Conservation (phyloP, 2,113 vertebrate species). For the Forbesichthys papilliferus region DNA sequence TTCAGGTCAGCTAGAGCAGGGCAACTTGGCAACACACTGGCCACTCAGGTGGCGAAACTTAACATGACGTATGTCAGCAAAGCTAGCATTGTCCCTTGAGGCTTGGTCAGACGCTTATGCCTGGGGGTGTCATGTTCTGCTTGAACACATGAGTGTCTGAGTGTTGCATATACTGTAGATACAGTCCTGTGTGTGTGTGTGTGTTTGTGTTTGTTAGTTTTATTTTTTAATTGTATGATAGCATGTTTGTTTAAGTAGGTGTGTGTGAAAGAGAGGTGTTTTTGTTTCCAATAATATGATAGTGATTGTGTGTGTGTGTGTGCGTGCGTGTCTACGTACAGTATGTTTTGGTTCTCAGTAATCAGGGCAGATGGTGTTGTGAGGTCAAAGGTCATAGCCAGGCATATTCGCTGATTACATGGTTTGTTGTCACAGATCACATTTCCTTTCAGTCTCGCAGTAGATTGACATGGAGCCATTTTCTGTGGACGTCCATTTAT, state of each 20-base stretch:
- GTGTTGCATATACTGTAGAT: background rate
- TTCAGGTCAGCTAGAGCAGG: background rate
- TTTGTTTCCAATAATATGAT: background rate
- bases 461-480: background rate
- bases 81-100: no score
- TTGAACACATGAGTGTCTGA: background rate
- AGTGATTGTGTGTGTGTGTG: background rate
- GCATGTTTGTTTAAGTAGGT: no score
- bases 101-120: no score
- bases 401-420: slow-evolving; percentile 17
- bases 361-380: slow-evolving; percentile 13
- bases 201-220: background rate
- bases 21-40: no score
- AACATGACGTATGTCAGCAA: no score
- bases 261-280: no score
- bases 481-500: no score
- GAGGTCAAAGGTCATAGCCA: slow-evolving; percentile 50
- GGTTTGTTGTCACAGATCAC: slow-evolving; percentile 21
- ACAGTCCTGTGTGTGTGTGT: background rate
- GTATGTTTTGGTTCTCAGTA: no score
- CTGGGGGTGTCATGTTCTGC: no score
- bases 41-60: no score
- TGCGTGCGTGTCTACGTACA: no score
- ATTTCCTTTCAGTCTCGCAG: background rate
- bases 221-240: background rate